Conservation (phyloP, 2,113 vertebrate species). For the Tupaia chinensis region DNA sequence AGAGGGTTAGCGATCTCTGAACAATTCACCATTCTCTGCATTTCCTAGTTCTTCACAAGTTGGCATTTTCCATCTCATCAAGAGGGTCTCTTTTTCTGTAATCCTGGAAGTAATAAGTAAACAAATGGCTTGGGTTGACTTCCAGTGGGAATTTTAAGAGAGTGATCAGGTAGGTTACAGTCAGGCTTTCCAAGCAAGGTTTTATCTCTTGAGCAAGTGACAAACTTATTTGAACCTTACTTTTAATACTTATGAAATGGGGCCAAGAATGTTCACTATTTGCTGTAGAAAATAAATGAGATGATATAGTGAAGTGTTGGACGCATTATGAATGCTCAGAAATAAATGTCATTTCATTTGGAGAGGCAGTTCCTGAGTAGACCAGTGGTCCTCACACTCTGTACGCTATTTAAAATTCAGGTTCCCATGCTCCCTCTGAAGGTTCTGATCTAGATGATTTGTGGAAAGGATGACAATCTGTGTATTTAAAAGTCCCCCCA, state of each 20-base stretch:
- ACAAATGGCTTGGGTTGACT: background rate
- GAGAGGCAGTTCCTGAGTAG: background rate
- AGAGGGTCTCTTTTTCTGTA: background rate
- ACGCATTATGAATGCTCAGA: background rate
- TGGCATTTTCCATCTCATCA: background rate
- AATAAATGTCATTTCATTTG: background rate
- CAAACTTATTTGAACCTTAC: background rate
- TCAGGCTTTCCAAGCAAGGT: background rate
- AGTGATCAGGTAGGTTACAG: background rate
- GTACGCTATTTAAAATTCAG: background rate
- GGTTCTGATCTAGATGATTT: background rate
- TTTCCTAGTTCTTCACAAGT: background rate
- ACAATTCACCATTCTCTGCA: background rate
- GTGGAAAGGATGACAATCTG: background rate
- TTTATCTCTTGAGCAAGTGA: background rate
- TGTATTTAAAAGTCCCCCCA: background rate
- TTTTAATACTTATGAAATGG: background rate
- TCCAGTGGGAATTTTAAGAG: background rate
- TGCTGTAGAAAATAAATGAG: background rate
- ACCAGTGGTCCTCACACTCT: background rate
- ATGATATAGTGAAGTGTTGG: background rate
- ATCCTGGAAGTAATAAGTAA: background rate
- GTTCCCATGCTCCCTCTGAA: background rate
- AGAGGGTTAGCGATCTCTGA: background rate
- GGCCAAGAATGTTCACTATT: background rate